Evolutionary conservation across 2,113 vertebrate genomes (phyloP).

Genomic region (Sciurus niger): DNA sequence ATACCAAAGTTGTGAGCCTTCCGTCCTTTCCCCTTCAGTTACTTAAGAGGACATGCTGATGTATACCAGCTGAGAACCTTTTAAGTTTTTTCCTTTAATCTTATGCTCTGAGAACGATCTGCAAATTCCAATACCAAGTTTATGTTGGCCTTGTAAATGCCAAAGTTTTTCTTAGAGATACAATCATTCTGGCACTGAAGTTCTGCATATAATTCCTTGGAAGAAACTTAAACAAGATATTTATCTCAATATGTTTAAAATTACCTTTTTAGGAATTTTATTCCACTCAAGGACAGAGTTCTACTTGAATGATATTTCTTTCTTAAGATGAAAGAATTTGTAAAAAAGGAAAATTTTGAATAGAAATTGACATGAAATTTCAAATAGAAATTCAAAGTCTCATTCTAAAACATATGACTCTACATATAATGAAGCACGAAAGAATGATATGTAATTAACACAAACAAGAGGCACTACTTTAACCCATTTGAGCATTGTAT

Average conservation of each 20-base stretch:
- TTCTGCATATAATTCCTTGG: slow-evolving; percentile 58
- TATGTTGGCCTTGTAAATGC: slow-evolving; percentile 68
- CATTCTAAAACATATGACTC: not conserved
- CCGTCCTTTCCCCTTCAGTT: slow-evolving; percentile 12
- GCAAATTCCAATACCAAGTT: slow-evolving; percentile 66
- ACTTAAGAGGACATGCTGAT: slow-evolving; percentile 53
- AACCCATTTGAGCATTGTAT: not conserved
- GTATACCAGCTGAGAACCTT: slow-evolving; percentile 69
- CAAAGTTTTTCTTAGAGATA: slow-evolving; percentile 72
- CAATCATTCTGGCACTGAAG: slow-evolving; percentile 46
- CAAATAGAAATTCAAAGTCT: not conserved
- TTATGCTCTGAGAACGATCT: slow-evolving; percentile 57
- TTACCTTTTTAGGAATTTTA: slow-evolving; percentile 69
- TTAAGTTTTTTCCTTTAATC: slow-evolving; percentile 59
- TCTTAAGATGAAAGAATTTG: slow-evolving; percentile 19
- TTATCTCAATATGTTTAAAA: slow-evolving; percentile 68
- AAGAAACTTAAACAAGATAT: slow-evolving; percentile 65
- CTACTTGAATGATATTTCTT: not conserved
- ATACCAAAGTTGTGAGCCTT: slow-evolving; percentile 50
- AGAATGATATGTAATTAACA: not conserved
- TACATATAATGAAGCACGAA: not conserved
- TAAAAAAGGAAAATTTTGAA: not conserved
- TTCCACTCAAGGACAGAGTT: not conserved
- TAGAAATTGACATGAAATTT: not conserved
- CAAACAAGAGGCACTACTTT: not conserved